A percentile compares a stretch with the other conserved stretches of the same genome.
These are phyloP conservation scores for Dicaeum eximium DNA, from an alignment of 2,113 vertebrate genomes.

Conservation along the genomic window DNA sequence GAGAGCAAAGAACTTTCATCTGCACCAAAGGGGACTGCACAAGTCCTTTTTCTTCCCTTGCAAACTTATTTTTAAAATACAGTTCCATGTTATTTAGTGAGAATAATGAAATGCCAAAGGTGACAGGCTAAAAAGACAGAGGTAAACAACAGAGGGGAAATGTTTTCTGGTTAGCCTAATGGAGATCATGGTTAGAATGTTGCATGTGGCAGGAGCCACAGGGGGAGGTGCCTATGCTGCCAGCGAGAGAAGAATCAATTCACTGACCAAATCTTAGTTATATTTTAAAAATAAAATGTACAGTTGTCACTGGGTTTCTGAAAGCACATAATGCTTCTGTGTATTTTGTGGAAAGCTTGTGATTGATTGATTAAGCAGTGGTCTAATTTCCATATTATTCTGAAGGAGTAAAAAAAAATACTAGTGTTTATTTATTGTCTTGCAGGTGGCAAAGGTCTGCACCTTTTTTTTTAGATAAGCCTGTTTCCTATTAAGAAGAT, in stretches of 20 bases:
- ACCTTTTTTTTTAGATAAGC: neutral
- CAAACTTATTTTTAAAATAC: neutral
- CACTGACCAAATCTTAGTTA: neutral
- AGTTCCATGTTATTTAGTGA: neutral
- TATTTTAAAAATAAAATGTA: neutral
- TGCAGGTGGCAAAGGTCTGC: slow-evolving; percentile 3
- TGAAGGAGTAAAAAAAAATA: neutral
- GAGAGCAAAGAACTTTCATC: neutral
- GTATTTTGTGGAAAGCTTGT: neutral
- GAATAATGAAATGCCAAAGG: neutral
- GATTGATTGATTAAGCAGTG: neutral
- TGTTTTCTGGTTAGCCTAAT: neutral
- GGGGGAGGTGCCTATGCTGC: neutral
- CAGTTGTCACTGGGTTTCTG: neutral
- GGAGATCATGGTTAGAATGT: neutral
- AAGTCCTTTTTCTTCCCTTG: neutral
- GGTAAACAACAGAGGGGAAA: neutral
- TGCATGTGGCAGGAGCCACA: neutral
- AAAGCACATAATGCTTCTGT: neutral
- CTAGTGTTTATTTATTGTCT: neutral
- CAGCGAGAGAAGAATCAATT: neutral
- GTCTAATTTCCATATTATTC: neutral
- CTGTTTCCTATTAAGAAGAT: neutral
- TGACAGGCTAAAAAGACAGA: neutral
- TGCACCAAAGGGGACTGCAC: neutral